A percentile compares a stretch with the other conserved stretches of the same genome.
Conservation (phyloP, 1,140 invertebrate species). For the Liolophura sinensis region DNA sequence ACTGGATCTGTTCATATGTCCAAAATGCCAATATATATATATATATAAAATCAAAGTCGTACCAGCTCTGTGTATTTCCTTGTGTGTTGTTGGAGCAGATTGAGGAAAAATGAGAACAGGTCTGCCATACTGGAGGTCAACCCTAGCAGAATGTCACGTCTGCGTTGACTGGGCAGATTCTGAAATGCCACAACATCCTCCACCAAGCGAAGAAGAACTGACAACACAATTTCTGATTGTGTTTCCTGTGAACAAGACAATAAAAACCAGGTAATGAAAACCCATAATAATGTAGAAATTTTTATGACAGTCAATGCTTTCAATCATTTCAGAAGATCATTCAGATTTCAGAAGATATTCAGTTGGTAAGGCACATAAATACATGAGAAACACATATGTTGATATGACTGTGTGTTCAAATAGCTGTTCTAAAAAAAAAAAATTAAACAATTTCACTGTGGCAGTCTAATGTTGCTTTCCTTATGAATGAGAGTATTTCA, state of each 20-base stretch:
- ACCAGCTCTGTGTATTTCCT: conserved; percentile 14
- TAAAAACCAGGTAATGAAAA: conserved; percentile 10
- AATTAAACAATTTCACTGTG: no score
- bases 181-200: conserved; percentile 88
- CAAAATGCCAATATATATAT: no score
- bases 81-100: conserved; percentile 26
- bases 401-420: no score
- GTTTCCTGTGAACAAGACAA: conserved; percentile 60
- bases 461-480: no score
- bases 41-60: conserved; percentile 8
- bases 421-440: background rate
- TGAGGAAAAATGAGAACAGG: conserved; percentile 74
- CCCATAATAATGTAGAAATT: background rate
- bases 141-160: conserved; percentile 86
- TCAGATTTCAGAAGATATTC: background rate
- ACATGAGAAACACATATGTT: no score
- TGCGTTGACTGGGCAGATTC: conserved; percentile 67
- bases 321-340: background rate
- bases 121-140: conserved; percentile 82
- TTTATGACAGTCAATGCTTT: background rate
- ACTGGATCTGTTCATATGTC: no score
- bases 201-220: conserved; percentile 82
- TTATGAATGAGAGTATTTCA: no score
- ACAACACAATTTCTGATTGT: conserved; percentile 84
- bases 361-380: background rate